Base-by-base conservation (phyloP, 2,888 invertebrate genomes). In the Lochmaea capreae region DNA sequence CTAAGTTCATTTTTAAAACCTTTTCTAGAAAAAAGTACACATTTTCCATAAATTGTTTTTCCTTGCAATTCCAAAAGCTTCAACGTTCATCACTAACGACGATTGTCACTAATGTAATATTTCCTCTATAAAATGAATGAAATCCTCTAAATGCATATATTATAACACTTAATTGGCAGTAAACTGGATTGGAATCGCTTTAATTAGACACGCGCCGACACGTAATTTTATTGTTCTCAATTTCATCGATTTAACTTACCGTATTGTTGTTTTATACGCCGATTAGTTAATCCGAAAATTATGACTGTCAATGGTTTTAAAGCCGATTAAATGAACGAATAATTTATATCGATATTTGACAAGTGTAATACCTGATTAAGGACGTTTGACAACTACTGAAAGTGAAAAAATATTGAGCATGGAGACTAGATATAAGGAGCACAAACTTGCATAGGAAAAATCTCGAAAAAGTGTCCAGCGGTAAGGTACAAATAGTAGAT, bases 181-280 rank as follows among this genome's bases (percentile, higher is more conserved):
- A 16, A 54, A 54, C n/a, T 18, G 18, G 52, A 54, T 54, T 54
- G n/a, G n/a, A 54, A 54, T 54, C 16, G 52, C 9, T 54, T 18
- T 54, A 54, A 54, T 54, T 54, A 54, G 52, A 54, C 9, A n/a
- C 52, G 52, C 49, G 52, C 16, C 16, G n/a, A 54, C 52, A 16
- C 18, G 43, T 62, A 39, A 62, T 42, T 62, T 62, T 62, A 62
- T 39, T 39, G 62, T 62, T 62, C 11, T 62, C 52, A 54, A 10
- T 54, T 54, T 18, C 52, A 54, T 54, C 52, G 52, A 43, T 16
- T 54, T n/a, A 54, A 16, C 52, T 54, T 18, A 54, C 16, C n/a
- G 52, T 54, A 16, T 54, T 54, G 49, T 43, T 43, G 49, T 49
- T 49, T 49, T 14, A 49, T 54, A 8, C 16, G 16, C n/a, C 52